Percentiles rank a stretch among this genome's conserved stretches.
Evolutionary conservation across 2,797 vertebrate species (phyloP).

Genomic region (Tenualosa ilisha): DNA sequence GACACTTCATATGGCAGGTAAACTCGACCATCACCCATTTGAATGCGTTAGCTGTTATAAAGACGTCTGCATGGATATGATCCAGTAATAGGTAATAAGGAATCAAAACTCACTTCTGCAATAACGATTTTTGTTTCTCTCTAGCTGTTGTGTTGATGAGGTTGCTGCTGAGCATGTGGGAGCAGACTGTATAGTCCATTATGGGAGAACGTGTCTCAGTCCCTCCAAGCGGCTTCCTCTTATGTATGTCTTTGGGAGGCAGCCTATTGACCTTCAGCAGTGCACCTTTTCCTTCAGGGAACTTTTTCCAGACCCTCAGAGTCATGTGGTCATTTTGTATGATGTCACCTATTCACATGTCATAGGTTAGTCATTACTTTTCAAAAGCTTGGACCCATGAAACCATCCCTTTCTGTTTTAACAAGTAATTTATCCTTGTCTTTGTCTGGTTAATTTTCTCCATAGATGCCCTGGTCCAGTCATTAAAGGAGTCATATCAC

Average conservation of each 20-base stretch:
- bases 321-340: slow-evolving; percentile 78
- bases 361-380: slow-evolving; percentile 59
- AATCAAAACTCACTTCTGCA: not conserved
- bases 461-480: slow-evolving; percentile 62
- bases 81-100: not conserved
- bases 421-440: not conserved
- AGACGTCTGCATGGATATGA: not conserved
- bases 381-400: not conserved
- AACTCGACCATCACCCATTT: slow-evolving; percentile 25
- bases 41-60: not conserved
- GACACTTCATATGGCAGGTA: slow-evolving; percentile 97
- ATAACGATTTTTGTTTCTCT: not conserved
- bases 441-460: slow-evolving; percentile 19
- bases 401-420: not conserved
- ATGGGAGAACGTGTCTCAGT: slow-evolving; percentile 90
- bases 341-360: slow-evolving; percentile 83
- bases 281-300: slow-evolving; percentile 78
- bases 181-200: slow-evolving; percentile 86
- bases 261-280: slow-evolving; percentile 68
- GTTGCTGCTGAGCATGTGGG: slow-evolving; percentile 87
- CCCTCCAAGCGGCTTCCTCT: slow-evolving; percentile 81
- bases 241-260: slow-evolving; percentile 74
- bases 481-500: slow-evolving; percentile 67
- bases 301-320: slow-evolving; percentile 74
- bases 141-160: slow-evolving; percentile 95